Evolutionary conservation across 2,888 invertebrate species (phyloP).

Genomic region (Lottia scabra): DNA sequence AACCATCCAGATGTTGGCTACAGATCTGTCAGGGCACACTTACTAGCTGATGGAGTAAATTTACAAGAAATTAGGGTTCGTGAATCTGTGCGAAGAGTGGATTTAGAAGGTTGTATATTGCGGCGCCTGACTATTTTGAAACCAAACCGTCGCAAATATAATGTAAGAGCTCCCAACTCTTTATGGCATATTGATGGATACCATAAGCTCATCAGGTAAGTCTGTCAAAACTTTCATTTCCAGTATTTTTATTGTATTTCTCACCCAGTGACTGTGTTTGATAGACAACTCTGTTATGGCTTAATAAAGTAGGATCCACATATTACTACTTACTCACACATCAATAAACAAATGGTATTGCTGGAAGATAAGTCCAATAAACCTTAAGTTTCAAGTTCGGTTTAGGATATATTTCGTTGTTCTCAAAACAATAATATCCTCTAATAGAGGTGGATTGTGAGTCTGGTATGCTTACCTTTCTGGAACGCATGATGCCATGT

Average conservation of each 20-base stretch:
- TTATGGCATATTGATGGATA: not conserved
- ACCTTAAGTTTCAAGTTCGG: not conserved
- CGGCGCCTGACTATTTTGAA: not conserved
- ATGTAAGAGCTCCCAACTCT: not conserved
- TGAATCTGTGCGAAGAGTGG: conserved; percentile 7
- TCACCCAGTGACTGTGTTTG: not conserved
- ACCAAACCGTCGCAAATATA: conserved; percentile 1
- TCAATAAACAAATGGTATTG: not conserved
- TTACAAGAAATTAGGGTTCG: not conserved
- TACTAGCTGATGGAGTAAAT: not conserved
- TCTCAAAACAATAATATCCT: too few species aligned
- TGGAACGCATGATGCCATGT: too few species aligned
- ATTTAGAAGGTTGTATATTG: conserved; percentile 4
- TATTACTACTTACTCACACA: not conserved
- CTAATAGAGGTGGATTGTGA: too few species aligned
- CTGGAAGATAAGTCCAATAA: not conserved
- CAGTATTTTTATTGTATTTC: too few species aligned
- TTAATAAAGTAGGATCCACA: not conserved
- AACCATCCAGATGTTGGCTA: conserved; percentile 5
- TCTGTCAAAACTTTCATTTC: not conserved
- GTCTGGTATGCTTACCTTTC: not conserved
- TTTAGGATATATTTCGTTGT: not conserved
- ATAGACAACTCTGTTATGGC: not conserved
- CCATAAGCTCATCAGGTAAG: conserved; percentile 2
- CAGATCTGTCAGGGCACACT: not conserved